These are phyloP conservation scores for Terebella lapidaria DNA, from an alignment of 2,888 invertebrate genomes.

Conservation along the genomic window DNA sequence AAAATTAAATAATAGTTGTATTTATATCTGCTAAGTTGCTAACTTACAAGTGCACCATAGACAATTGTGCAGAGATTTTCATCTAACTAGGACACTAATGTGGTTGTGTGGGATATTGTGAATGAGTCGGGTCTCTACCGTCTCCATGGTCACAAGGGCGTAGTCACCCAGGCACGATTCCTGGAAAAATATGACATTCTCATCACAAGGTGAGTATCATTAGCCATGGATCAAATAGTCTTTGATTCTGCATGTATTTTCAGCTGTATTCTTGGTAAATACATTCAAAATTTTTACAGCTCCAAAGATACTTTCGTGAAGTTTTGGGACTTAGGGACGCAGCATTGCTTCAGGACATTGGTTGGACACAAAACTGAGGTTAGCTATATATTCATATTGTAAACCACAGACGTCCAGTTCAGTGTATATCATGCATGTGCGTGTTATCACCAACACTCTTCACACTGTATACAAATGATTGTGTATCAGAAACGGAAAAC, in stretches of 20 bases:
- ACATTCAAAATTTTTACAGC: slow-evolving; percentile 52
- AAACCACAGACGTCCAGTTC: no score
- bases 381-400: slow-evolving; percentile 24
- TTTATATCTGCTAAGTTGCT: not conserved
- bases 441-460: no score
- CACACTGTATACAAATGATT: no score
- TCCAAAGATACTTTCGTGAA: slow-evolving; percentile 93
- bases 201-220: slow-evolving; percentile 48
- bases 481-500: no score
- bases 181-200: slow-evolving; percentile 49
- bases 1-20: not conserved
- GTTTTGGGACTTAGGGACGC: slow-evolving; percentile 93
- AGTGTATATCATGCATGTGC: no score
- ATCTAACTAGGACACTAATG: slow-evolving; percentile 71
- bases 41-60: no score
- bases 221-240: no score
- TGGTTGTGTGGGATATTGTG: slow-evolving; percentile 91
- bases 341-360: slow-evolving; percentile 92
- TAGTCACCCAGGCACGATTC: slow-evolving; percentile 69
- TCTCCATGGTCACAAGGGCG: slow-evolving; percentile 85
- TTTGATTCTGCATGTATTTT: not conserved
- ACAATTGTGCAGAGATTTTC: no score
- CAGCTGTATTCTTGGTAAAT: not conserved
- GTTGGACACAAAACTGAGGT: slow-evolving; percentile 68
- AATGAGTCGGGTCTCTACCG: slow-evolving; percentile 84